Evolutionary conservation across 2,888 invertebrate genomes (phyloP).

Genomic region (Caprella mutica): DNA sequence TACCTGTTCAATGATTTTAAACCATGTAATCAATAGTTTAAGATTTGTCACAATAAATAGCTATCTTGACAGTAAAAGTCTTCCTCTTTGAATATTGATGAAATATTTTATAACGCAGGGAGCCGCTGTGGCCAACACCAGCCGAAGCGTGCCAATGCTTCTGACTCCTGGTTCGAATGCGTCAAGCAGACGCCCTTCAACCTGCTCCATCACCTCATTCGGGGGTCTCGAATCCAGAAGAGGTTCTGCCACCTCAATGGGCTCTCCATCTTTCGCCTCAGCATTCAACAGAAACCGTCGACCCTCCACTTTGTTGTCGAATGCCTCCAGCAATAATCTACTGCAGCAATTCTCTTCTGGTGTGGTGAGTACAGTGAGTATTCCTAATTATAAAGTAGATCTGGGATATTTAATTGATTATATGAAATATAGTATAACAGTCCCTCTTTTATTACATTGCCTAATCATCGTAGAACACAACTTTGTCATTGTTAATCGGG

Average conservation of each 20-base stretch:
- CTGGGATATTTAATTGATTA: too few species aligned
- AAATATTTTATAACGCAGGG: constrained; percentile 20
- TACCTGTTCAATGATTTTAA: too few species aligned
- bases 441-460: too few species aligned
- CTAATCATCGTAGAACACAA: too few species aligned
- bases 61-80: too few species aligned
- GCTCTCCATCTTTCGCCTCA: constrained; percentile 20
- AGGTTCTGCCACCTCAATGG: constrained; percentile 27
- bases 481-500: too few species aligned
- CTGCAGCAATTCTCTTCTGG: constrained; percentile 81
- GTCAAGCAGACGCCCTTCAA: constrained; percentile 25
- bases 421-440: too few species aligned
- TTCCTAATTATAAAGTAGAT: too few species aligned
- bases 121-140: constrained; percentile 29
- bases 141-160: constrained; percentile 32
- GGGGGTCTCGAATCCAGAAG: constrained; percentile 30
- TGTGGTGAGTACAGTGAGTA: constrained; percentile 60
- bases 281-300: constrained; percentile 23
- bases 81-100: too few species aligned
- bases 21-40: too few species aligned
- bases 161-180: constrained; percentile 26
- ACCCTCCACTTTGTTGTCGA: constrained; percentile 30
- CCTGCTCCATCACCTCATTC: constrained; percentile 29
- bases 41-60: too few species aligned
- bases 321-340: constrained; percentile 46